Evolutionary conservation across 2,888 invertebrate genomes (phyloP), one percentile per base, ranked within the genome.

Genomic region (Lottia gigantea): DNA sequence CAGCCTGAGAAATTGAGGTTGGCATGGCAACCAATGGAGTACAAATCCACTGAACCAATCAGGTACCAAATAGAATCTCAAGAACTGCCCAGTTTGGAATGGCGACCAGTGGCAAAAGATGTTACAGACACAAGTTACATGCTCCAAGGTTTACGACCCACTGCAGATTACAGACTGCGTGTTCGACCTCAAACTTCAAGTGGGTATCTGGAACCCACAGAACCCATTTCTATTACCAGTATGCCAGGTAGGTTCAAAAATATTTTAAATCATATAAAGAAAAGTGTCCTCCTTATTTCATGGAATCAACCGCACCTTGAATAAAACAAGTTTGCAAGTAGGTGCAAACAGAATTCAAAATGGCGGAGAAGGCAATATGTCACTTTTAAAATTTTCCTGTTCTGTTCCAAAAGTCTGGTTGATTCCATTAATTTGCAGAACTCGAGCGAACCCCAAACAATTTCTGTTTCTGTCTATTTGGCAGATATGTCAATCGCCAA

Each of bases 161-260:
- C 77, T 23, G 92, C 94, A 77, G 97, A 98, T 89, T 98, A 98
- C 90, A 94, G 95, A 89, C 97, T 98, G 91, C 92, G 98, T 73
- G 93, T 99, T 55, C 92, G 97, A 46, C 97, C 98, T 11, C 96
- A 97, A 87, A 98, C 98, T 89, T 95, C 95, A 88, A 95, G 94
- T 87, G 98, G 98, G 64, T 93, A 96, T 76, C 95, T 96, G 88
- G 98, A 98, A 87, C 98, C 98, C 0, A 96, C 97, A 70, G 96
- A 97, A 1, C 78, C 84, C n/a, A 84, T 81, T 26, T 80, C 82
- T 19, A 75, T 86, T 47, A 74, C 76, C 12, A 71, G 74, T 25
- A 67, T 78, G 46, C 77, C 81, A 65, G 78, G 81, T 80, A 71
- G 31, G 68, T 62, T 4, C 49, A 8, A 14, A n/a, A n/a, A n/a